Evolutionary conservation across 2,888 invertebrate genomes (phyloP).

Genomic region (Alentia gelatinosa): DNA sequence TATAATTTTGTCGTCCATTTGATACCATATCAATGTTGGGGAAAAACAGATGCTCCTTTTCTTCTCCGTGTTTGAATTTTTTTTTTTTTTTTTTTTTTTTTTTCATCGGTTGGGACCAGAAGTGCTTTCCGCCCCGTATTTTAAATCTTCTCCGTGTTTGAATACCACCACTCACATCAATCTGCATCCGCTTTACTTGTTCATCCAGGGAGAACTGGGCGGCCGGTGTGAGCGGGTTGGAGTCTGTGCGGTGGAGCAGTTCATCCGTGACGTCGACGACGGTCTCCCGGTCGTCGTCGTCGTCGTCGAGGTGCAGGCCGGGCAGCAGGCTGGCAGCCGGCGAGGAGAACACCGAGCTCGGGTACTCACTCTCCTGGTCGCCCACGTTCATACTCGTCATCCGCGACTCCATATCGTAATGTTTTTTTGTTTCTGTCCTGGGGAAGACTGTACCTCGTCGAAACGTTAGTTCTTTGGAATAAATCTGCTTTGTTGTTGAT

Average conservation of each 20-base stretch:
- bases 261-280: slow-evolving; percentile 8
- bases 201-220: background rate
- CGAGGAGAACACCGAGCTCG: background rate
- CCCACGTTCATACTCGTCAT: background rate
- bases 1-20: no score
- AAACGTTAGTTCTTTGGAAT: no score
- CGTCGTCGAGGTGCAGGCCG: background rate
- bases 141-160: no score
- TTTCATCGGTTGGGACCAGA: no score
- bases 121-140: no score
- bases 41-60: no score
- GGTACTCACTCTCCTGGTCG: slow-evolving; percentile 9
- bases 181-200: background rate
- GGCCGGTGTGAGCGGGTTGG: background rate
- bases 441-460: background rate
- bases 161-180: slow-evolving; percentile 35
- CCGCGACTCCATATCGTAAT: background rate
- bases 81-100: no score
- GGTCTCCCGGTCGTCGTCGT: background rate
- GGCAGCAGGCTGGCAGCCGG: background rate
- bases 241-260: background rate
- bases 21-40: no score
- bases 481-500: no score
- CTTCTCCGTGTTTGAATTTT: no score
- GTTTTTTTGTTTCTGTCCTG: background rate